Conservation (phyloP, 2,888 invertebrate genomes). For the Carcina quercana region DNA sequence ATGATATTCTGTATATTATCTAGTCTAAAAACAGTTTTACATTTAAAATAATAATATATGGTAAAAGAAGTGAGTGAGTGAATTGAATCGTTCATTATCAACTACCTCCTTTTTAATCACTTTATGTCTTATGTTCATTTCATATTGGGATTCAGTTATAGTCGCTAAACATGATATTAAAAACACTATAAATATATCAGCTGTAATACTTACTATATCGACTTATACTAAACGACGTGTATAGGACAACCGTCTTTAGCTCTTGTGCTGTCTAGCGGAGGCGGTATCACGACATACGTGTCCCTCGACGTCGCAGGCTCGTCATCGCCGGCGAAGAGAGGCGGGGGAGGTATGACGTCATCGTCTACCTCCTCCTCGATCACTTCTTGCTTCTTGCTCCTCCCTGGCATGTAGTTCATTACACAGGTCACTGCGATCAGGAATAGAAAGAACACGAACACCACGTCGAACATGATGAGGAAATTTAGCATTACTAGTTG, state of each 20-base stretch:
- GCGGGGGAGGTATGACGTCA: slow-evolving; percentile 68
- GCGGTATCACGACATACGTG: slow-evolving; percentile 66
- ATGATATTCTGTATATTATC: too few species aligned
- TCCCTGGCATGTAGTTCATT: slow-evolving; percentile 85
- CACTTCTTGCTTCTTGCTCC: slow-evolving; percentile 59
- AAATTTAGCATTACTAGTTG: slow-evolving; percentile 91
- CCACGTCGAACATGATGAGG: slow-evolving; percentile 91
- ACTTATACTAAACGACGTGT: slow-evolving; percentile 65
- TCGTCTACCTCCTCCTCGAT: slow-evolving; percentile 62
- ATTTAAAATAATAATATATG: too few species aligned
- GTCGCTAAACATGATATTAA: too few species aligned
- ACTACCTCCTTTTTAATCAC: too few species aligned
- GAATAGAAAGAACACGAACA: slow-evolving; percentile 90
- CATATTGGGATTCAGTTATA: too few species aligned
- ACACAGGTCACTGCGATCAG: slow-evolving; percentile 88
- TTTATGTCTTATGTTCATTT: too few species aligned
- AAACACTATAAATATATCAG: too few species aligned
- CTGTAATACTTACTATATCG: slow-evolving; percentile 41
- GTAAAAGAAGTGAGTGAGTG: too few species aligned
- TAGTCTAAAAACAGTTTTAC: too few species aligned
- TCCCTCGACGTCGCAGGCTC: slow-evolving; percentile 52
- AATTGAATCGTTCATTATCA: too few species aligned
- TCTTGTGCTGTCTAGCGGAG: slow-evolving; percentile 51
- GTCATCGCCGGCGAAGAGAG: slow-evolving; percentile 50
- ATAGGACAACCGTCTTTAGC: slow-evolving; percentile 65